phyloP scores from a whole-genome alignment of 2,888 invertebrate species.

The Parnassius mnemosyne region DNA sequence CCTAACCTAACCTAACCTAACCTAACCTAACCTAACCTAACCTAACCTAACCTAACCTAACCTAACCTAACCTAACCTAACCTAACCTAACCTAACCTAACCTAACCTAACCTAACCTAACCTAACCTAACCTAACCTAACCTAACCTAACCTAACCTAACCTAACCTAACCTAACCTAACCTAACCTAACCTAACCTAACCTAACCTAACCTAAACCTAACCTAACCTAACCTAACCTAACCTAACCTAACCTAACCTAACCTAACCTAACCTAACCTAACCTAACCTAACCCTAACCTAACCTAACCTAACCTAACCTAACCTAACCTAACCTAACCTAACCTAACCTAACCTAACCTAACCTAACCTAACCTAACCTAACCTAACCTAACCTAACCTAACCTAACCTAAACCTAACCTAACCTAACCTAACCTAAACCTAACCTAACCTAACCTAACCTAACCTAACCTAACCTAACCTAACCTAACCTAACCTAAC shows the following conservation, averaged over 20 bases:
- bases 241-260: slow-evolving; percentile 26
- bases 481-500: slow-evolving; percentile 30
- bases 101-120: slow-evolving; percentile 29
- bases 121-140: slow-evolving; percentile 27
- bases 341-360: slow-evolving; percentile 25
- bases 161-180: slow-evolving; percentile 24
- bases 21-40: slow-evolving; percentile 26
- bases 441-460: slow-evolving; percentile 29
- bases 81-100: slow-evolving; percentile 28
- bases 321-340: slow-evolving; percentile 25
- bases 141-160: slow-evolving; percentile 18
- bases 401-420: slow-evolving; percentile 27
- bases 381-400: slow-evolving; percentile 27
- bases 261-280: slow-evolving; percentile 12
- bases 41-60: slow-evolving; percentile 21
- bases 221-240: slow-evolving; percentile 22
- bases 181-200: slow-evolving; percentile 24
- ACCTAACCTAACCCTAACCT: too few relatives aligned
- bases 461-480: slow-evolving; percentile 30
- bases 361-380: slow-evolving; percentile 28
- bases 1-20: slow-evolving; percentile 24
- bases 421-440: too few relatives aligned
- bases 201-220: slow-evolving; percentile 3
- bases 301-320: slow-evolving; percentile 11
- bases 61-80: slow-evolving; percentile 24